These are phyloP conservation scores for Drosophila setifemur DNA, from an alignment of 1,140 invertebrate species.

Conservation along the genomic window DNA sequence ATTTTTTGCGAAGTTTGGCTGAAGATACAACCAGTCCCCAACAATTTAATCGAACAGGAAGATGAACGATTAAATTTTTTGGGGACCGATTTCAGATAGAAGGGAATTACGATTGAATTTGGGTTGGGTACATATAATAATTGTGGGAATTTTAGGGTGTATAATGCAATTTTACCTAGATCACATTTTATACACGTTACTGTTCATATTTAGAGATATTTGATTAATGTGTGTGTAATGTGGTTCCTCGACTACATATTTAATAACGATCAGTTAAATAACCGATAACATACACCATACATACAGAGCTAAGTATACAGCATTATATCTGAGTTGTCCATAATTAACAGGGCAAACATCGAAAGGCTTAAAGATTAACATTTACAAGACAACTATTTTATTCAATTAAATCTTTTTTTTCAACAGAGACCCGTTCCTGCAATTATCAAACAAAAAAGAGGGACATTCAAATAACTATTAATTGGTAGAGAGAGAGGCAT, in stretches of 20 bases:
- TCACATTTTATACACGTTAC: conserved; percentile 27
- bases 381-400: conserved; percentile 43
- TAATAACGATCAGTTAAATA: too few relatives aligned
- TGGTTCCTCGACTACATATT: too few relatives aligned
- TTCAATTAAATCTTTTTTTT: neutral
- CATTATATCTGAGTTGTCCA: conserved; percentile 19
- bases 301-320: conserved; percentile 29
- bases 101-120: too few relatives aligned
- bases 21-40: too few relatives aligned
- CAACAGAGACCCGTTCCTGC: neutral
- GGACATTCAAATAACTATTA: neutral
- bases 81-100: too few relatives aligned
- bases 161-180: conserved; percentile 12
- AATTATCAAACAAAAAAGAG: neutral
- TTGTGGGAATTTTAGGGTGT: conserved; percentile 19
- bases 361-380: conserved; percentile 49
- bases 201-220: conserved; percentile 4
- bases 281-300: conserved; percentile 13
- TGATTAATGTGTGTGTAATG: conserved; percentile 1
- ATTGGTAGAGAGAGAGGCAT: neutral
- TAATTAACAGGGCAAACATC: conserved; percentile 48
- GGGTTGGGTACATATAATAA: too few relatives aligned
- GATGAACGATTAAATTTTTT: too few relatives aligned
- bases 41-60: too few relatives aligned
- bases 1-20: too few relatives aligned